Conservation (phyloP, 2,888 invertebrate genomes). For the Dicranocentrus wangi region DNA sequence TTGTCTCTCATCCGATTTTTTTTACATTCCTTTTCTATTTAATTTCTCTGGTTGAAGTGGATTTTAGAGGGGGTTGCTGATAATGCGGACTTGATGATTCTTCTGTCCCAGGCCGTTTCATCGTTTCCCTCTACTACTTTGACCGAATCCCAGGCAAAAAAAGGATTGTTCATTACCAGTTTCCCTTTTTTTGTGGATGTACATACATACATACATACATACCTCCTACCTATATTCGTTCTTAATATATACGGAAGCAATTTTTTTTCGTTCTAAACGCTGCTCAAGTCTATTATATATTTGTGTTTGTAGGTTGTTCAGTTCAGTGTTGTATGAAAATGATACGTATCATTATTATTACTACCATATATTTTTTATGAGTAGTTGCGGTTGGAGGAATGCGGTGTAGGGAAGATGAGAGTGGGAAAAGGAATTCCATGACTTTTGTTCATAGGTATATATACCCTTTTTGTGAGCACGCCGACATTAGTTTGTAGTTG, state of each 20-base stretch:
- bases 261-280: no score
- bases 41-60: slow-evolving; percentile 1
- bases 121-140: slow-evolving; percentile 14
- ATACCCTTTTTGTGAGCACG: slow-evolving; percentile 19
- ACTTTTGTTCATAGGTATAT: slow-evolving; percentile 31
- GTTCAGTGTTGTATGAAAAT: background rate
- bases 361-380: no score
- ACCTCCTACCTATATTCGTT: no score
- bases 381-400: slow-evolving; percentile 37
- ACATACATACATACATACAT: no score
- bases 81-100: slow-evolving; percentile 2
- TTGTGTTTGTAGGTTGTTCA: slow-evolving; percentile 37
- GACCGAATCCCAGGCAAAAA: no score
- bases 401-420: slow-evolving; percentile 46
- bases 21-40: background rate
- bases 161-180: no score
- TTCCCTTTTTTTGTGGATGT: no score
- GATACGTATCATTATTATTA: background rate
- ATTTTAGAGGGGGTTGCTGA: background rate
- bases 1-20: slow-evolving; percentile 12
- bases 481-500: slow-evolving; percentile 23
- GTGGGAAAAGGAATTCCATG: slow-evolving; percentile 57
- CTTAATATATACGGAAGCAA: no score
- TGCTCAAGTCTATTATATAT: slow-evolving; percentile 30
- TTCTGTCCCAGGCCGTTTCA: slow-evolving; percentile 60